Base-by-base conservation (phyloP, 2,888 invertebrate genomes). In the Melolontha melolontha region DNA sequence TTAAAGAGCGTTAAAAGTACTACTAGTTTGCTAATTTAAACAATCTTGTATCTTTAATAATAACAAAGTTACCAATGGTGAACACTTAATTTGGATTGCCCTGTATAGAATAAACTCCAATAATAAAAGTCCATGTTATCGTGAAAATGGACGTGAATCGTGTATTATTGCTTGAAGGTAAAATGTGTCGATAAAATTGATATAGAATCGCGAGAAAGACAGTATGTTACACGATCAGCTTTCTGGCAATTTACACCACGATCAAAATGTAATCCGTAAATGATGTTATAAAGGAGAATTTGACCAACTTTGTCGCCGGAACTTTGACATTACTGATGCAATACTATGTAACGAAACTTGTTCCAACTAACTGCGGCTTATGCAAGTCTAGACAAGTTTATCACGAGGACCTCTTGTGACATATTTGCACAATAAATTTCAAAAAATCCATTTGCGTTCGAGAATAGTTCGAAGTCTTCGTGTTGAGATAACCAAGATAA, bases 381-480 rank as follows among this genome's bases (percentile, higher is more conserved):
- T 59, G 42, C 44, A 44, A 29, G 44, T 59, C 44, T 44, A n/a
- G 59, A 42, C 44, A 29, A 44, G 27, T 59, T 47, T 59, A 59
- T 29, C 44, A 44, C 59, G 29, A 11, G 14, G 29, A 59, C 29
- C 27, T 16, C 44, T 59, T 47, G 59, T 44, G 14, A 59, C 5
- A 14, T 17, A 47, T 14, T 17, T 47, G 47, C 47, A 47, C 47
- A 47, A 47, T 14, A 7, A 16, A 17, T 14, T 14, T 12, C n/a
- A 47, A 16, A 14, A 12, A 47, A 47, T 12, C 8, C 8, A 47
- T 14, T 47, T n/a, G n/a, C n/a, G 17, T 47, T 47, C 47, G 12
- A 14, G 16, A 29, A 52, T 39, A 52, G 39, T 34, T 52, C 22
- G n/a, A 10, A 10, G 39, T 12, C 34, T 5, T 5, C 12, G 52